Evolutionary conservation across 2,113 vertebrate species (phyloP), one percentile per base, ranked within the genome.

Genomic region (Bufo bufo): DNA sequence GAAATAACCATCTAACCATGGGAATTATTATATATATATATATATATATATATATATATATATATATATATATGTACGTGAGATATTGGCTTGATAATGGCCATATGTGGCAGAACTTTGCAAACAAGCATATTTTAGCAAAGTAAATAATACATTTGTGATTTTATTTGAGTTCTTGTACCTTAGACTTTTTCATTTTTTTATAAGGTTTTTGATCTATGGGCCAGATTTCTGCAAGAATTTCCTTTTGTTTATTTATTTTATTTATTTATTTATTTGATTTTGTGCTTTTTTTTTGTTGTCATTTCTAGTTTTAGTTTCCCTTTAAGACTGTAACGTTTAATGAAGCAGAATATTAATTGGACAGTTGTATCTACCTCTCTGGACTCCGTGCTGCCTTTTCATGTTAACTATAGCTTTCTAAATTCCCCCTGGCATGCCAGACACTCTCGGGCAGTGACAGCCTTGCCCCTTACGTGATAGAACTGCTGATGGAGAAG

Each of bases 361-460:
- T 82, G 10, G 5, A 20, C 59, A 63, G 59, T 59, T 63, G 58
- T 20, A 49, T 13, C 10, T 82, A 47, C 43, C 19, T 17, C 59
- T 20, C 59, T 59, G 19, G 23, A 49, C 80, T 65, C 58, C 11
- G 33, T 6, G 79, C 49, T 92, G 86, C 90, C 86, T 88, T 89
- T 88, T 91, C 90, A 90, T 91, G 89, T 90, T 86, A 90, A 91
- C 91, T 91, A 89, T 91, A 91, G 90, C 91, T 93, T 84, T 83
- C 47, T 23, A 14, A 84, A 84, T 33, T 84, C 65, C 82, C 65
- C 17, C 54, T 59, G 17, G 78, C 56, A 78, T 54, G 77, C 77
- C 77, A 63, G 80, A 63, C 33, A 63, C 80, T 82, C 58, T 11
- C 10, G 80, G 80, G 19, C 43, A 49, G 72, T 77, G 72, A 59